These are phyloP conservation scores for Deilephila elpenor DNA, from an alignment of 2,888 invertebrate genomes.

Conservation along the genomic window DNA sequence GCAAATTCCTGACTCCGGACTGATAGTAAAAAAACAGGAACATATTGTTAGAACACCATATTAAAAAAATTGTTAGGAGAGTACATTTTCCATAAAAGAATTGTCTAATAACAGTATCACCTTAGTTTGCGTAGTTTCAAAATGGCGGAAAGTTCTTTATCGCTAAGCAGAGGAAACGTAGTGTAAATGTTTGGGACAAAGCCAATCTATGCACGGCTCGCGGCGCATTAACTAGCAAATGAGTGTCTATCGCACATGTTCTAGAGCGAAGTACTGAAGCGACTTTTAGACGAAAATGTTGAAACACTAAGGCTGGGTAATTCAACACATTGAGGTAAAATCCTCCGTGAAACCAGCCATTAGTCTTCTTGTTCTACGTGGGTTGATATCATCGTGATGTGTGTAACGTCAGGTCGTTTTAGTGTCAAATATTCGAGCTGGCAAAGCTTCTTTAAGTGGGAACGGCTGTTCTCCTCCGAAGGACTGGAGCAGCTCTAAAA, in stretches of 20 bases:
- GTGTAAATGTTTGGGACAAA: constrained; percentile 6
- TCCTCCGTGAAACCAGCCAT: not conserved
- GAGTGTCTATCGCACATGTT: not conserved
- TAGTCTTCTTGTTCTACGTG: not conserved
- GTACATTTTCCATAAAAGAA: no score
- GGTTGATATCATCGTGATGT: not conserved
- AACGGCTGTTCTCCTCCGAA: no score
- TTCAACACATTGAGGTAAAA: not conserved
- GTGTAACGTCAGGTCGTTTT: no score
- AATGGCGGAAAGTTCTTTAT: not conserved
- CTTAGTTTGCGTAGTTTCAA: not conserved
- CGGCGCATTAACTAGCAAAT: constrained; percentile 1
- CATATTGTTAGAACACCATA: no score
- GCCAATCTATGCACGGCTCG: constrained; percentile 6
- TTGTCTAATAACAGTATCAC: no score
- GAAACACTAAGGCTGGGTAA: not conserved
- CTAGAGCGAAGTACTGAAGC: not conserved
- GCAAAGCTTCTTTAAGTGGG: no score
- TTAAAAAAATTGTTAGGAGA: no score
- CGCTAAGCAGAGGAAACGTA: not conserved
- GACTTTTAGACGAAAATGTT: not conserved
- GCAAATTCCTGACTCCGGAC: no score
- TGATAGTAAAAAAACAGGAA: no score
- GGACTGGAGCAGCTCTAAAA: no score
- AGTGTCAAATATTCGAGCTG: no score